Percentiles rank a stretch among this genome's conserved stretches.
phyloP scores from a whole-genome alignment of 2,113 vertebrate species.

The Genyomyrus donnyi region DNA sequence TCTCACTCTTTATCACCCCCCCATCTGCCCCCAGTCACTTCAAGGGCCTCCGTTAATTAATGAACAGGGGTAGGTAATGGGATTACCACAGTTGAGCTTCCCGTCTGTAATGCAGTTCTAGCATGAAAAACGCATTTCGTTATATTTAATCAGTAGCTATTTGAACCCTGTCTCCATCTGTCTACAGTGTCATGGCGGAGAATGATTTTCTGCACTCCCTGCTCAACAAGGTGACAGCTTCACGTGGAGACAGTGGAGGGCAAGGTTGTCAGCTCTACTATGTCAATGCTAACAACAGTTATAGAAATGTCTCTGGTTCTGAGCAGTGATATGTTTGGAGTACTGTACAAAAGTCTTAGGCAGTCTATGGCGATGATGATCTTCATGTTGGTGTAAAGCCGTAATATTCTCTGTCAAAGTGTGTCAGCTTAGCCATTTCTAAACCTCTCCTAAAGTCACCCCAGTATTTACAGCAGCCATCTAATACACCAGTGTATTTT shows the following conservation, averaged over 20 bases:
- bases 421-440: neutral
- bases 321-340: neutral
- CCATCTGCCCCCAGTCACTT: neutral
- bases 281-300: neutral
- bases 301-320: neutral
- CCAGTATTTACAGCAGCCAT: neutral
- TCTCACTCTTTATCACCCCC: neutral
- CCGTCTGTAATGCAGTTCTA: neutral
- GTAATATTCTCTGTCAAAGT: neutral
- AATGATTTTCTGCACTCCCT: conserved; percentile 89
- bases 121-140: neutral
- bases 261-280: conserved; percentile 69
- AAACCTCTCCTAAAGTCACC: neutral
- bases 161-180: conserved; percentile 32
- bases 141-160: neutral
- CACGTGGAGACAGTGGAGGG: conserved; percentile 85
- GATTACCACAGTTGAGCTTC: neutral
- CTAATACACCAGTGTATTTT: neutral
- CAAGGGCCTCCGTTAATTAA: neutral
- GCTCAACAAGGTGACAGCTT: conserved; percentile 82
- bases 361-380: neutral
- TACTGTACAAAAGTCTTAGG: neutral
- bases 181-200: conserved; percentile 73
- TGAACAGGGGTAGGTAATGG: conserved; percentile 1
- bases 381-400: neutral